A percentile compares a stretch with the other conserved stretches of the same genome.
Conservation (phyloP, 2,888 invertebrate species). For the Eudasyphora cyanicolor region DNA sequence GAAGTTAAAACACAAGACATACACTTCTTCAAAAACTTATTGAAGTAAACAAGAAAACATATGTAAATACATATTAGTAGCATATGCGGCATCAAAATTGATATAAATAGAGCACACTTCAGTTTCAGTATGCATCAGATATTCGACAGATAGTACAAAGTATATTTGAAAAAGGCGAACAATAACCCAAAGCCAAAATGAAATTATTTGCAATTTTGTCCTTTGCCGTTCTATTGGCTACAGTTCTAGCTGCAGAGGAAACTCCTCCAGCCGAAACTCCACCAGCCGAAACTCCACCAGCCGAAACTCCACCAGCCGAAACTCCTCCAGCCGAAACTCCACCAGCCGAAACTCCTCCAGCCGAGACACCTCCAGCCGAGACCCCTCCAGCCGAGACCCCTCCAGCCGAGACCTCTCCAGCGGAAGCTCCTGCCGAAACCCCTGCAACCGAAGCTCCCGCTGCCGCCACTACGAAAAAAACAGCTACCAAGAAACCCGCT, state of each 20-base stretch:
- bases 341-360: background rate
- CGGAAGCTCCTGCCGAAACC: background rate
- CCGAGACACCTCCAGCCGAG: background rate
- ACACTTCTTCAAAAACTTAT: too few relatives aligned
- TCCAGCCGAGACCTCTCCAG: background rate
- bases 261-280: background rate
- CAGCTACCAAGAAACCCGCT: background rate
- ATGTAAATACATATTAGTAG: too few relatives aligned
- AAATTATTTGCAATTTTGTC: background rate
- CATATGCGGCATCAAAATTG: too few relatives aligned
- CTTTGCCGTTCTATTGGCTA: background rate
- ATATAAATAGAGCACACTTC: too few relatives aligned
- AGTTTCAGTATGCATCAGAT: too few relatives aligned
- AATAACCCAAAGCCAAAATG: too few relatives aligned
- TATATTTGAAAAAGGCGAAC: too few relatives aligned
- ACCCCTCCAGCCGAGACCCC: background rate
- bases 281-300: background rate
- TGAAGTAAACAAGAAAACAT: too few relatives aligned
- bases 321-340: background rate
- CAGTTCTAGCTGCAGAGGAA: background rate
- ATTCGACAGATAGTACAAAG: too few relatives aligned
- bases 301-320: background rate
- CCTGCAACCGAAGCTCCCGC: too few relatives aligned
- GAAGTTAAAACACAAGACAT: too few relatives aligned
- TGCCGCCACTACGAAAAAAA: background rate